These are phyloP conservation scores for Urocolius indicus DNA, from an alignment of 2,113 vertebrate genomes.

Conservation along the genomic window DNA sequence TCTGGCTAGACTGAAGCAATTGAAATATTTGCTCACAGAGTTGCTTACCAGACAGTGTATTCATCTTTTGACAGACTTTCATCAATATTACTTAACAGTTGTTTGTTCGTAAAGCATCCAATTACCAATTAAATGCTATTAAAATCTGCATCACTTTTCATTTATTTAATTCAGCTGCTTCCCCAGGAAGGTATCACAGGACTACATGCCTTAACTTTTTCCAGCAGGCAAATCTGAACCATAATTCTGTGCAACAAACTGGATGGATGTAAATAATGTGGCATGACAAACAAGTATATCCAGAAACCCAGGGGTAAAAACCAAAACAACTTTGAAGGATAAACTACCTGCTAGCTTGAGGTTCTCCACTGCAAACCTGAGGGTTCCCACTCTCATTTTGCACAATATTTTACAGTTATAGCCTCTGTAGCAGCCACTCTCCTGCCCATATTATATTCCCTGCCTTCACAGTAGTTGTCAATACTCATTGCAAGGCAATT, in stretches of 20 bases:
- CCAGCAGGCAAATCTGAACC: not conserved
- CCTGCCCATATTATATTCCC: not conserved
- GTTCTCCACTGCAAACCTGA: not conserved
- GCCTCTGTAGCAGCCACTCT: not conserved
- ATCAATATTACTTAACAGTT: conserved; percentile 40
- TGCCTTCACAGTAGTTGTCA: not conserved
- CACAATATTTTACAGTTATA: not conserved
- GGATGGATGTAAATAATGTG: not conserved
- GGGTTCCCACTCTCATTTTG: not conserved
- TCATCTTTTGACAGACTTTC: conserved; percentile 39
- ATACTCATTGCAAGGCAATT: conserved; percentile 46
- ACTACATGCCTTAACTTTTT: not conserved
- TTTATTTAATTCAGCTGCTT: not conserved
- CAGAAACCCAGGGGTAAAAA: not conserved
- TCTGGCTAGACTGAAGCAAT: conserved; percentile 21
- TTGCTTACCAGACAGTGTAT: conserved; percentile 1
- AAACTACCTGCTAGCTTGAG: not conserved
- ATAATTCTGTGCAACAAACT: not conserved
- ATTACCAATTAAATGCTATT: conserved; percentile 41
- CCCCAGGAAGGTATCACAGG: not conserved
- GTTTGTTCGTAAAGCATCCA: conserved; percentile 36
- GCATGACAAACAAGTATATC: not conserved
- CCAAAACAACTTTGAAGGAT: not conserved
- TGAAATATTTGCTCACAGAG: conserved; percentile 35
- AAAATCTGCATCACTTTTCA: conserved; percentile 9